A percentile compares a stretch with the other conserved stretches of the same genome.
Evolutionary conservation across 2,888 invertebrate species (phyloP).

Genomic region (Gymnosoma rotundatum): DNA sequence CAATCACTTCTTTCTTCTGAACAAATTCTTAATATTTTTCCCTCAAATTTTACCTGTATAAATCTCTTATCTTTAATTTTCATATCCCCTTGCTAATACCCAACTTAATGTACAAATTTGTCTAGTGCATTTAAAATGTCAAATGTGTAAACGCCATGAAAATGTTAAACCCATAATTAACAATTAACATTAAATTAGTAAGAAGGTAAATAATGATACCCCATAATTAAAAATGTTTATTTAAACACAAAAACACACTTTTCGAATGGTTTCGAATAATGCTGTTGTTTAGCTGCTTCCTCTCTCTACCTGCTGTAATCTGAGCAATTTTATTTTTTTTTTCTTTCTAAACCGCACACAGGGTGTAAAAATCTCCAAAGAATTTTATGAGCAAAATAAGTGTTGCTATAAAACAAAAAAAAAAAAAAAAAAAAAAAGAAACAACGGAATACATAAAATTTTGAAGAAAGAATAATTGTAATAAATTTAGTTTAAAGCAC

Average conservation of each 20-base stretch:
- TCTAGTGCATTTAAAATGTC: slow-evolving; percentile 46
- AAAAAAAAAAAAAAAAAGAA: too few species aligned
- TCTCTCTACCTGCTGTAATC: slow-evolving; percentile 31
- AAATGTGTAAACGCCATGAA: slow-evolving; percentile 51
- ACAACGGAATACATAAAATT: neutral
- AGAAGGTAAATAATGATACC: slow-evolving; percentile 47
- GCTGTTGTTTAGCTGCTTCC: neutral
- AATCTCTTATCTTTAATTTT: slow-evolving; percentile 19
- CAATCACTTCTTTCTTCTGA: neutral
- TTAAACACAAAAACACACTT: slow-evolving; percentile 4
- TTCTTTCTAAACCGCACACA: neutral
- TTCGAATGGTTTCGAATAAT: neutral
- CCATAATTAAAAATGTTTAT: slow-evolving; percentile 54
- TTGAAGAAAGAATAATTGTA: slow-evolving; percentile 8
- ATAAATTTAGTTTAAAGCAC: slow-evolving; percentile 39
- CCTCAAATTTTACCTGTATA: neutral
- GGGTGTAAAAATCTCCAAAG: slow-evolving; percentile 18
- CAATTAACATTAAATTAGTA: slow-evolving; percentile 64
- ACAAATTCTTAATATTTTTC: neutral
- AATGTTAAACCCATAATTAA: slow-evolving; percentile 67
- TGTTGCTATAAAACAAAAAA: neutral
- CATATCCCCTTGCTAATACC: slow-evolving; percentile 10
- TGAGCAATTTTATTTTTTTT: slow-evolving; percentile 32
- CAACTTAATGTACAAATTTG: slow-evolving; percentile 39
- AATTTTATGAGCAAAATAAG: slow-evolving; percentile 22